Evolutionary conservation across 1,140 invertebrate species (phyloP), one percentile per base, ranked within the genome.

Genomic region (Sycophila sp.): DNA sequence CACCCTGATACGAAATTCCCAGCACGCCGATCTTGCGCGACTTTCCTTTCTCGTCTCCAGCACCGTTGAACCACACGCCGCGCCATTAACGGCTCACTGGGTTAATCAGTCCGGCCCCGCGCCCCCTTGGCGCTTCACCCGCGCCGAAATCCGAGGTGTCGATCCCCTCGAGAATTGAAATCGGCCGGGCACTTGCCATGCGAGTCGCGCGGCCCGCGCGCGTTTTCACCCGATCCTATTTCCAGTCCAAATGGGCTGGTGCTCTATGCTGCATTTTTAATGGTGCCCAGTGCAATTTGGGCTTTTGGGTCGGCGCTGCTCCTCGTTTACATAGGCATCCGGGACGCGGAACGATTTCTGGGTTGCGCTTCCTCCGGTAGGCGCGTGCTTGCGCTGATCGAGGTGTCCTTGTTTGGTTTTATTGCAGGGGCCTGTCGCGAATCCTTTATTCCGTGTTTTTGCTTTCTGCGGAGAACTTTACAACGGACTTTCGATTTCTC

Each of bases 1-100:
- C 8, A 22, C 30, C 56, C 24, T 19, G 26, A 80, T 84, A 42
- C 55, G 73, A 71, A 28, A 85, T 84, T 84, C 83, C 68, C 67
- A 30, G 42, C 83, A 84, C 78, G 81, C 75, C 38, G 38, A 17
- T 69, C 24, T n/a, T n/a, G 59, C 69, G 60, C 73, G 56, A 81
- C 82, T 85, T 84, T 84, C 81, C 73, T 79, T 77, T 76, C 69
- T 49, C 49, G 42, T 47, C 55, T 55, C 34, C 30, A 55, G 40
- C 53, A 15, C n/a, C 60, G 24, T 28, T 34, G n/a, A n/a, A 63
- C 56, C 28, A 36, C 49, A 38, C 72, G 62, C 58, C 56, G 71
- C 53, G 53, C 72, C 59, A 76, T 79, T 73, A 76, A 76, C 62
- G 63, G 71, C 64, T 68, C 75, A 78, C 69, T 79, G 72, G 74